These are phyloP conservation scores for Zhuqinia jingwanae DNA, from an alignment of 2,888 invertebrate genomes.

Conservation along the genomic window DNA sequence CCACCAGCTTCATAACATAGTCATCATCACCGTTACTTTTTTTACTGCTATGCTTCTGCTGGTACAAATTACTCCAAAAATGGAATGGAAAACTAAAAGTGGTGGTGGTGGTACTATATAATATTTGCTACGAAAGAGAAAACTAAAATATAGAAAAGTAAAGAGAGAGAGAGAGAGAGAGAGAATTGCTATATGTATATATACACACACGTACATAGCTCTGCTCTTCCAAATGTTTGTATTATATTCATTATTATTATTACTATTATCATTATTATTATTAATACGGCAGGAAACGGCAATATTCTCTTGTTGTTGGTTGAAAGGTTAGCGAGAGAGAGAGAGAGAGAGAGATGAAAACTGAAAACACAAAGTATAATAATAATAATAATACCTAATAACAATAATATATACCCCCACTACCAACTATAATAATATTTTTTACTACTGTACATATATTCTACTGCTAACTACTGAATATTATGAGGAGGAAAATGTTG, in stretches of 20 bases:
- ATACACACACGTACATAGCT: too few relatives aligned
- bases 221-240: slow-evolving; percentile 65
- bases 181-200: too few relatives aligned
- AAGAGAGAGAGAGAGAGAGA: slow-evolving; percentile 56
- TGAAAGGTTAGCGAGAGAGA: slow-evolving; percentile 55
- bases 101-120: not conserved
- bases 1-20: not conserved
- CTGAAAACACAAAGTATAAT: slow-evolving; percentile 57
- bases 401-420: slow-evolving; percentile 7
- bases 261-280: slow-evolving; percentile 69
- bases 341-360: slow-evolving; percentile 49
- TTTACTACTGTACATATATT: not conserved
- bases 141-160: slow-evolving; percentile 51
- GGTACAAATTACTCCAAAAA: slow-evolving; percentile 64
- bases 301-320: slow-evolving; percentile 62
- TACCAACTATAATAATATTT: slow-evolving; percentile 12
- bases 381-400: not conserved
- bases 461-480: not conserved
- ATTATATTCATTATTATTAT: slow-evolving; percentile 68
- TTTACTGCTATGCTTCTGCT: not conserved
- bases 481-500: slow-evolving; percentile 46
- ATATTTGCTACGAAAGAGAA: slow-evolving; percentile 1
- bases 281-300: slow-evolving; percentile 67
- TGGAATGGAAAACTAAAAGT: slow-evolving; percentile 29
- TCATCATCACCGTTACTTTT: not conserved